Percentiles rank a stretch among this genome's conserved stretches.
Evolutionary conservation across 2,888 invertebrate species (phyloP).

Genomic region (Cryptocephalus primarius): DNA sequence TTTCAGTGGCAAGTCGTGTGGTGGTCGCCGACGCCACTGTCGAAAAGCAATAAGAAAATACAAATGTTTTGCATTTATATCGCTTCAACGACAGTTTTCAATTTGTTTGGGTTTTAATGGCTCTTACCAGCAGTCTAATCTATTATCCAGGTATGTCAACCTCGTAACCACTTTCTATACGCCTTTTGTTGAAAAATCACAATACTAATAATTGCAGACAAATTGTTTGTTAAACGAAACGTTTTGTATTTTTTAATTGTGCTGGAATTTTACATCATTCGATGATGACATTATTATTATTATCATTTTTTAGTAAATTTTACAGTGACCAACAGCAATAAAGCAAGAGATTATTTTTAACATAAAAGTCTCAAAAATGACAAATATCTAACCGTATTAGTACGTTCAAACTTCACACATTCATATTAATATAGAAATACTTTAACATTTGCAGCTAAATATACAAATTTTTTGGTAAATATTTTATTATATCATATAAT

Average conservation of each 20-base stretch:
- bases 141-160: no score
- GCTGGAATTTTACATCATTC: slow-evolving; percentile 25
- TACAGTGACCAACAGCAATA: slow-evolving; percentile 30
- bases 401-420: slow-evolving; percentile 31
- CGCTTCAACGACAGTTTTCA: no score
- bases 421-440: slow-evolving; percentile 34
- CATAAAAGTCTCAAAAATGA: slow-evolving; percentile 29
- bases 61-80: no score
- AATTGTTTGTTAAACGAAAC: slow-evolving; percentile 9
- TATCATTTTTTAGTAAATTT: slow-evolving; percentile 1
- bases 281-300: slow-evolving; percentile 4
- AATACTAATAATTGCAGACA: no score
- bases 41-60: no score
- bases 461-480: slow-evolving; percentile 22
- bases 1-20: no score
- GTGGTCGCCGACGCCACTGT: no score
- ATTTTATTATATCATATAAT: slow-evolving; percentile 14
- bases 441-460: slow-evolving; percentile 37
- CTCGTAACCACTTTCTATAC: no score
- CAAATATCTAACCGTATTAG: slow-evolving; percentile 30
- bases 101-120: no score
- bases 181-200: no score
- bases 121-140: no score
- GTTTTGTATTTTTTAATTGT: slow-evolving; percentile 12
- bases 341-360: slow-evolving; percentile 26